These are phyloP conservation scores for Mustela lutreola DNA, from an alignment of 2,113 vertebrate species.

Conservation along the genomic window DNA sequence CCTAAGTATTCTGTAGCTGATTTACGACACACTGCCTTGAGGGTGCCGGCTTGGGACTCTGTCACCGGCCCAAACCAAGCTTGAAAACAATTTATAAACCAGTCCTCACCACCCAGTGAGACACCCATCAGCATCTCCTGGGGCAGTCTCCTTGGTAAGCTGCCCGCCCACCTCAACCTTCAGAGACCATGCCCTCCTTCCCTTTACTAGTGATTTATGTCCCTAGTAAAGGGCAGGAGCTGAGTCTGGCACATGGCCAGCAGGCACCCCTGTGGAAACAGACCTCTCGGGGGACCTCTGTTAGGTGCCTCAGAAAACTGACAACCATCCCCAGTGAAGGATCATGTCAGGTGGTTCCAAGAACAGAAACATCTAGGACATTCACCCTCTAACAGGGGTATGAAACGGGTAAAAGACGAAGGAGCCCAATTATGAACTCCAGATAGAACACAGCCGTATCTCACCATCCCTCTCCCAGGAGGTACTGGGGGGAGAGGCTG, in stretches of 20 bases:
- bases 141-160: not conserved
- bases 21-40: not conserved
- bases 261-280: not conserved
- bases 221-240: not conserved
- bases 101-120: accelerated
- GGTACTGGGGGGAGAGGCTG: not conserved
- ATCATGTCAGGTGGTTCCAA: not conserved
- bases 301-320: not conserved
- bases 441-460: not conserved
- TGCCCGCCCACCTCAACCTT: not conserved
- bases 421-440: not conserved
- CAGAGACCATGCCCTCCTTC: not conserved
- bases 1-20: not conserved
- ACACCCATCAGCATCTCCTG: not conserved
- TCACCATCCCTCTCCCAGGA: not conserved
- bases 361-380: not conserved
- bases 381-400: not conserved
- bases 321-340: no score
- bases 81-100: not conserved
- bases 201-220: not conserved
- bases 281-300: not conserved
- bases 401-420: not conserved
- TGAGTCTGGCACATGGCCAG: not conserved
- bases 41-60: not conserved
- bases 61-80: not conserved